phyloP scores from a whole-genome alignment of 2,797 vertebrate species.

The Gastrophryne carolinensis region DNA sequence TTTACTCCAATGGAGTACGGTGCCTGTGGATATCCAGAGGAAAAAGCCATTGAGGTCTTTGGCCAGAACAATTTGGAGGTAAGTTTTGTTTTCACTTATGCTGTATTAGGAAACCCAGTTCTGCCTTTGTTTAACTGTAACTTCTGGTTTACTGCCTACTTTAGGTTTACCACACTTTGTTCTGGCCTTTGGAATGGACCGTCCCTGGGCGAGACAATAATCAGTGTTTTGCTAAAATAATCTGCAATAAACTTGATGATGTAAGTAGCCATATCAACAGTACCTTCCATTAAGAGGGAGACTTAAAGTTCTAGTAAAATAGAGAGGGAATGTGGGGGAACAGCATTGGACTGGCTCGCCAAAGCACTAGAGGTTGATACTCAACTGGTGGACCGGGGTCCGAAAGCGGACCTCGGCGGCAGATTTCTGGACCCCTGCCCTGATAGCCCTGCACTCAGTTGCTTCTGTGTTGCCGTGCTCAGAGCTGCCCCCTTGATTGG shows the following conservation, averaged over 20 bases:
- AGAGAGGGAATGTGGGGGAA: too few species aligned
- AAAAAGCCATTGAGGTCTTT: constrained; percentile 76
- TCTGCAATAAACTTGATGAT: constrained; percentile 84
- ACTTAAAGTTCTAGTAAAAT: too few species aligned
- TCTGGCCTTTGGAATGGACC: constrained; percentile 96
- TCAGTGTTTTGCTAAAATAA: constrained; percentile 86
- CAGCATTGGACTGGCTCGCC: too few species aligned
- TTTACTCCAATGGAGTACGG: constrained; percentile 97
- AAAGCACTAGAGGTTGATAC: too few species aligned
- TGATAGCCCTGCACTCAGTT: too few species aligned
- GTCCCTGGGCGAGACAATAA: constrained; percentile 86
- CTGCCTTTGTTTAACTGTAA: background rate
- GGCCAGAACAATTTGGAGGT: constrained; percentile 86
- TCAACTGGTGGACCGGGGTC: too few species aligned
- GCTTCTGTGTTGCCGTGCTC: too few species aligned
- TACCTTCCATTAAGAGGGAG: too few species aligned
- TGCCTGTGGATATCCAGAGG: constrained; percentile 87
- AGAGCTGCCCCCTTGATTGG: too few species aligned
- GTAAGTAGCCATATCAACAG: constrained; percentile 73
- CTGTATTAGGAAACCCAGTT: background rate
- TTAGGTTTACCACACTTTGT: constrained; percentile 88
- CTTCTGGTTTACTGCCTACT: background rate
- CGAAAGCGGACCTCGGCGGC: too few species aligned
- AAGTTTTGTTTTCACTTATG: constrained; percentile 10
- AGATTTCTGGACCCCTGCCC: too few species aligned